Evolutionary conservation across 2,113 vertebrate genomes (phyloP).

Genomic region (Lycaon pictus): DNA sequence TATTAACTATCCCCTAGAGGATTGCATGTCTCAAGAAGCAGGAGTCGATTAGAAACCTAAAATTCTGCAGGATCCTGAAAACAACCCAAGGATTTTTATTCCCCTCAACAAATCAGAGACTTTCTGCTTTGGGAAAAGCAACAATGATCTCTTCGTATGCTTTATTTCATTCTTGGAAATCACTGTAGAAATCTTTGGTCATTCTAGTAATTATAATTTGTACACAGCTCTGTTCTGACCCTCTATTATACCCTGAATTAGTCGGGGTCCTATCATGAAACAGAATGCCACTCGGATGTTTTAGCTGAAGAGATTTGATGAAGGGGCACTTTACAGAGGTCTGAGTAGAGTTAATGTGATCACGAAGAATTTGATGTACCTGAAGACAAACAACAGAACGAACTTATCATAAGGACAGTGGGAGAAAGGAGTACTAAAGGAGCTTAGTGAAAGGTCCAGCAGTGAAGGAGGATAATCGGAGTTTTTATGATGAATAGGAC

Average conservation of each 20-base stretch:
- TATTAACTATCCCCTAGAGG: neutral
- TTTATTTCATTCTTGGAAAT: slow-evolving; percentile 16
- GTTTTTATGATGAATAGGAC: neutral
- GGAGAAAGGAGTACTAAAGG: neutral
- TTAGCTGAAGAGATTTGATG: neutral
- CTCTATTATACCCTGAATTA: neutral
- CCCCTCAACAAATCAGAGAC: neutral
- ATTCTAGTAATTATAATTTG: neutral
- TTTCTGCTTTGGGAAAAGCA: neutral
- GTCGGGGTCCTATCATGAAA: neutral
- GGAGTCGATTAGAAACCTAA: neutral
- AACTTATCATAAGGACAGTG: neutral
- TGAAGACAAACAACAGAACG: neutral
- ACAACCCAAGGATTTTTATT: neutral
- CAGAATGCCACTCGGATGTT: neutral
- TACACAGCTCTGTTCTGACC: slow-evolving; percentile 3
- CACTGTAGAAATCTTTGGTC: neutral
- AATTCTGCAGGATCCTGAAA: neutral
- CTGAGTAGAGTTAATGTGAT: neutral
- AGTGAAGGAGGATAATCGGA: neutral
- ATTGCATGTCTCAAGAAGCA: neutral
- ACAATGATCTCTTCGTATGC: neutral
- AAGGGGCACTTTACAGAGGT: neutral
- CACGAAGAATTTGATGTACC: neutral
- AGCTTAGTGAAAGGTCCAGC: neutral